phyloP scores from a whole-genome alignment of 23 tunicate genomes.

The Halocynthia aurantium region DNA sequence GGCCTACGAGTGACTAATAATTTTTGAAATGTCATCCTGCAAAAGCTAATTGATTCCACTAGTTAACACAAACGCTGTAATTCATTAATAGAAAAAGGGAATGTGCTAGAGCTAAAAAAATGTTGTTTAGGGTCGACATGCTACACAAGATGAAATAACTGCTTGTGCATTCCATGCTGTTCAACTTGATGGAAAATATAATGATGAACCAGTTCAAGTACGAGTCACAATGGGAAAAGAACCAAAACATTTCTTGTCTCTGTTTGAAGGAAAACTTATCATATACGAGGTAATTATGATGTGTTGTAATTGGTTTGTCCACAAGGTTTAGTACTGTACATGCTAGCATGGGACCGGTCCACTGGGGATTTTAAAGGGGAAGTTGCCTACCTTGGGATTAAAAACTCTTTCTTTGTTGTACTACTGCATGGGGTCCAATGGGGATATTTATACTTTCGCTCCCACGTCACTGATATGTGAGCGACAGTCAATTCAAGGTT shows the following conservation, averaged over 20 bases:
- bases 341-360: background rate
- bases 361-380: too few relatives aligned
- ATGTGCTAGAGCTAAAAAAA: too few relatives aligned
- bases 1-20: too few relatives aligned
- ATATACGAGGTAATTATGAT: constrained; percentile 59
- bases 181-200: constrained; percentile 70
- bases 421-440: background rate
- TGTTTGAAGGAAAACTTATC: constrained; percentile 89
- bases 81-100: too few relatives aligned
- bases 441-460: too few relatives aligned
- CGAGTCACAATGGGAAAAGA: constrained; percentile 98
- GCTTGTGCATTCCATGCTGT: constrained; percentile 97
- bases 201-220: constrained; percentile 88
- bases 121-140: constrained; percentile 93
- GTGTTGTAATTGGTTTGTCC: background rate
- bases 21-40: too few relatives aligned
- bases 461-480: too few relatives aligned
- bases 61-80: too few relatives aligned
- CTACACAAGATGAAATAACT: constrained; percentile 92
- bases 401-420: background rate
- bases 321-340: too few relatives aligned
- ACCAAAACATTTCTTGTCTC: constrained; percentile 96
- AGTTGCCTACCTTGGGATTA: too few relatives aligned
- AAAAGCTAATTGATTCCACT: too few relatives aligned
- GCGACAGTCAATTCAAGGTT: too few relatives aligned